Conservation (phyloP, 1,140 invertebrate genomes). For the Antheraea pernyi region DNA sequence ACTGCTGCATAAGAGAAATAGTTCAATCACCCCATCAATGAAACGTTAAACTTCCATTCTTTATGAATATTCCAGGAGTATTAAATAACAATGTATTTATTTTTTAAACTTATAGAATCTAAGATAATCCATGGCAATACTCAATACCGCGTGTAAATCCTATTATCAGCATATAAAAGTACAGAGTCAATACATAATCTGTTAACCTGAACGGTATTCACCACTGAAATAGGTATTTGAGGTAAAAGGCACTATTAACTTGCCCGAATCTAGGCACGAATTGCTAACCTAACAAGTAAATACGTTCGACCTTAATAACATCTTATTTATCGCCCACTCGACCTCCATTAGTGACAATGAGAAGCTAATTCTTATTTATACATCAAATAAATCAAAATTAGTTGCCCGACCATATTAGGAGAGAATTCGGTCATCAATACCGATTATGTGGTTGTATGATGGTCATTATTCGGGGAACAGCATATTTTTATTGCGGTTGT, state of each 20-base stretch:
- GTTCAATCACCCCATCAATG: no score
- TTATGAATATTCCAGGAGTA: no score
- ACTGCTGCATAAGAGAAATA: no score
- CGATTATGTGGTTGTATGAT: slow-evolving; percentile 30
- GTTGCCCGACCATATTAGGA: slow-evolving; percentile 18
- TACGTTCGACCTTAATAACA: slow-evolving; percentile 12
- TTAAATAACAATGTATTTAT: no score
- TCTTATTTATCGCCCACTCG: slow-evolving; percentile 13
- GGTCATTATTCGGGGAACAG: slow-evolving; percentile 20
- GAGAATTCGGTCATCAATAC: slow-evolving; percentile 22
- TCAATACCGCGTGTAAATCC: no score
- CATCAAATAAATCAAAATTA: slow-evolving; percentile 39
- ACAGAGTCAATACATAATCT: background rate
- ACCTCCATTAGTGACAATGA: slow-evolving; percentile 21
- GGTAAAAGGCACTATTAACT: background rate
- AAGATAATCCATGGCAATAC: no score
- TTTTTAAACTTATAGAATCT: no score
- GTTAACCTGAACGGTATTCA: background rate
- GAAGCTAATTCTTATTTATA: slow-evolving; percentile 41
- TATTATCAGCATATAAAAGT: no score
- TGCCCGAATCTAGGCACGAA: background rate
- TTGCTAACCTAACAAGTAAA: slow-evolving; percentile 5
- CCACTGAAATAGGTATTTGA: background rate
- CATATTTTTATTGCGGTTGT: slow-evolving; percentile 28
- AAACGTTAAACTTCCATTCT: no score